Percentiles rank a stretch among this genome's conserved stretches.
Conservation (phyloP, 2,113 vertebrate genomes). For the Cynocephalus volans region DNA sequence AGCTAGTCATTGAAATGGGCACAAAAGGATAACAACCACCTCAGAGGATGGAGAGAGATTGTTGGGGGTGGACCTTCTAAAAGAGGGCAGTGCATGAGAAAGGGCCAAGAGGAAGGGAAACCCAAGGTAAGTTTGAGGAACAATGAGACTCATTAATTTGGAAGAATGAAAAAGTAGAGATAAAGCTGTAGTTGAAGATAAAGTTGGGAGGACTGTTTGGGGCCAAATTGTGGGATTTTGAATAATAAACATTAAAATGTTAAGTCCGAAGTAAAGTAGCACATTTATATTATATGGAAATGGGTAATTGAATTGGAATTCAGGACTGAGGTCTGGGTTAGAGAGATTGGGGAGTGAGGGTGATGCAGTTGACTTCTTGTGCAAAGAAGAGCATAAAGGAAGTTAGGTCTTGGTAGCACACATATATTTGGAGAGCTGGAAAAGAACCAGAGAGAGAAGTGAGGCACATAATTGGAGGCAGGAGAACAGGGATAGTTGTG, state of each 20-base stretch:
- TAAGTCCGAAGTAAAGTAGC: neutral
- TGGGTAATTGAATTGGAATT: neutral
- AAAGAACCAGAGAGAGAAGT: neutral
- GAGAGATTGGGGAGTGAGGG: too few relatives aligned
- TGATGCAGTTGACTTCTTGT: neutral
- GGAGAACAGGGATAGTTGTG: neutral
- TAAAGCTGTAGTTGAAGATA: neutral
- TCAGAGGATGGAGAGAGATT: neutral
- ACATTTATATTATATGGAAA: rapidly evolving
- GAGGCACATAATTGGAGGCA: neutral
- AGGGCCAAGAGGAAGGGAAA: neutral
- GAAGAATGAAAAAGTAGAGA: neutral
- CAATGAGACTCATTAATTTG: neutral
- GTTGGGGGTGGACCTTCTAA: neutral
- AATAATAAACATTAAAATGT: neutral
- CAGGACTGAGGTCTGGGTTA: neutral
- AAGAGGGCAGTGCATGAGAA: rapidly evolving
- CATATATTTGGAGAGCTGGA: neutral
- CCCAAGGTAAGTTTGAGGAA: neutral
- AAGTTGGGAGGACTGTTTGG: neutral
- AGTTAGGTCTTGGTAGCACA: neutral
- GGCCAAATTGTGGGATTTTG: neutral
- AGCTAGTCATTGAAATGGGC: neutral
- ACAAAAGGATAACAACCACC: neutral
- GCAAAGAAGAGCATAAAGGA: neutral